Base-by-base conservation (phyloP, 2,797 vertebrate genomes). In the Phalloptychus januarius region DNA sequence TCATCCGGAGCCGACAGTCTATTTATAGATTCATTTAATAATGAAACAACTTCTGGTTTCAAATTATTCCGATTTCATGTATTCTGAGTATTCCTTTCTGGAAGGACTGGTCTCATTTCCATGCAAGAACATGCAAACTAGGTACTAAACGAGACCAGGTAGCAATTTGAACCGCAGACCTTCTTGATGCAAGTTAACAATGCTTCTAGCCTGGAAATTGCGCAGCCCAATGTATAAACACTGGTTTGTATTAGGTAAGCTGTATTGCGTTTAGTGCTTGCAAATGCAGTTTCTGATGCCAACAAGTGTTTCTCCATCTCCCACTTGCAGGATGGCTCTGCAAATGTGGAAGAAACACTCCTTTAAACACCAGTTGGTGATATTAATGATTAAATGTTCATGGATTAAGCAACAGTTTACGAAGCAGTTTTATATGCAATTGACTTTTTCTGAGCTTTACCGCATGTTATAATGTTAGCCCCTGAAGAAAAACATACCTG, bases 101-200 rank as follows among this genome's bases (percentile, higher is more conserved):
- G 85, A 87, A 80, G 76, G 65, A 74, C 77, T 16, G 31, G 7
- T 73, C 83, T 84, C 52, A 80, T 81, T 81, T 86, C 72, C 23
- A 76, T 38, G 61, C 61, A 65, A 33, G 52, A 5, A 28, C 11
- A n/a, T 11, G 25, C 52, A 13, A 56, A n/a, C 25, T 0, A 6
- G 0, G 4, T 28, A 28, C 25, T 11, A 28, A 56, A 56, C 3
- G n/a, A 56, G 52, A 4, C 52, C 52, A n/a, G 11, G 52, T 54
- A n/a, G 52, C 23, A n/a, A n/a, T 54, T 7, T 12, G 18, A 25
- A 54, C 52, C 25, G 8, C 11, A n/a, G 54, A n/a, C 11, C 25
- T 56, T 56, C n/a, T 2, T n/a, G 50, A 10, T 0, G 25, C 1
- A 25, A 10, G 23, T 10, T 12, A n/a, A n/a, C 50, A n/a, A 11